Evolutionary conservation across 2,797 vertebrate species (phyloP).

Genomic region (Psittacula derbiana): DNA sequence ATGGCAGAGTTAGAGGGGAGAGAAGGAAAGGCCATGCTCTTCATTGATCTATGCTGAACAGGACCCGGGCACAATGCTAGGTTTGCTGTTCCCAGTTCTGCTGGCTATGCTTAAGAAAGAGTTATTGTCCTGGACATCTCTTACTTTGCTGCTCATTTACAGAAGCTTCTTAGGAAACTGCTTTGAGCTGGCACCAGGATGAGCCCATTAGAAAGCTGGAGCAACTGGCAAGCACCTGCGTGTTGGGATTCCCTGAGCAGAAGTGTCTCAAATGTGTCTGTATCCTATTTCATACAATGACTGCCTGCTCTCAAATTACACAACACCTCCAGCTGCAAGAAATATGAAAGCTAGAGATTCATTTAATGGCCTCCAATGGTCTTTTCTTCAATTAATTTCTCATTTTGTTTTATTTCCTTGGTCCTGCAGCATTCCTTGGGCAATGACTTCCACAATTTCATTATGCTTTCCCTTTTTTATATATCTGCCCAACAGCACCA

Average conservation of each 20-base stretch:
- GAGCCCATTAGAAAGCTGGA: not conserved
- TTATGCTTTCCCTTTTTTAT: not conserved
- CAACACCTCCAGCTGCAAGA: not conserved
- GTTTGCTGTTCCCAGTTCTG: not conserved
- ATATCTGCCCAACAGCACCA: not conserved
- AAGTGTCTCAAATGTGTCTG: not conserved
- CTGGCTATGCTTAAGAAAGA: not conserved
- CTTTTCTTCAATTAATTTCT: not conserved
- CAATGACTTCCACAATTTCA: not conserved
- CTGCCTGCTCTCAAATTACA: not conserved
- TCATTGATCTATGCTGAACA: rapidly evolving
- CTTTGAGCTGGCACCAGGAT: not conserved
- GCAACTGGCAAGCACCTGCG: not conserved
- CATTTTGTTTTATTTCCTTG: not conserved
- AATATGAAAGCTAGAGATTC: not conserved
- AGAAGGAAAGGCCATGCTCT: not conserved
- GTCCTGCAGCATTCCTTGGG: not conserved
- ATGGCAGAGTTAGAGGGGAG: not conserved
- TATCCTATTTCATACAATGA: not conserved
- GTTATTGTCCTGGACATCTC: not conserved
- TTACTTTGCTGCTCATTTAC: not conserved
- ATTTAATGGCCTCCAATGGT: not conserved
- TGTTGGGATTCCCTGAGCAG: not conserved
- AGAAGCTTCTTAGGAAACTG: not conserved
- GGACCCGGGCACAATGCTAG: not conserved